These are phyloP conservation scores for Paracanthobrama guichenoti DNA, from an alignment of 2,113 vertebrate species.

Conservation along the genomic window DNA sequence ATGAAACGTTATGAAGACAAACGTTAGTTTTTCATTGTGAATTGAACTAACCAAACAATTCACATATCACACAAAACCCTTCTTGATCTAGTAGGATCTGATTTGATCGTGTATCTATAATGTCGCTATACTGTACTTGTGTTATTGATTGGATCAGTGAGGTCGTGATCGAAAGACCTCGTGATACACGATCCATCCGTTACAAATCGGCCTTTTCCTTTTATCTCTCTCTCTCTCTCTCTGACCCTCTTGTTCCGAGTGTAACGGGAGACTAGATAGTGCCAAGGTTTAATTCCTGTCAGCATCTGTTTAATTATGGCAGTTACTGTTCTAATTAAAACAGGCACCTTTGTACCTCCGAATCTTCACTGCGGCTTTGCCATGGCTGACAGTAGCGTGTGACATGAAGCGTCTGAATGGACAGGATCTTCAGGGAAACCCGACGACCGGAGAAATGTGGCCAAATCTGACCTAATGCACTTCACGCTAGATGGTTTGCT, in stretches of 20 bases:
- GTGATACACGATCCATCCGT: neutral
- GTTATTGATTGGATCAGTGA: neutral
- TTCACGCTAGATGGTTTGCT: neutral
- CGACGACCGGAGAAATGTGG: constrained; percentile 25
- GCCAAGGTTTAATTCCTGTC: constrained; percentile 80
- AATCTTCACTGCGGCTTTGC: constrained; percentile 66
- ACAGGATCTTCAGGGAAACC: constrained; percentile 54
- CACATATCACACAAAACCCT: neutral
- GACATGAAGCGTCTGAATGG: constrained; percentile 48
- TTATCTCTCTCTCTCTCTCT: constrained; percentile 59
- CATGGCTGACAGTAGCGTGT: constrained; percentile 66
- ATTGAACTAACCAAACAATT: neutral
- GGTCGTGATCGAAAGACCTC: neutral
- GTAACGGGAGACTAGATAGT: constrained; percentile 75
- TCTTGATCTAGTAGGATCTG: neutral
- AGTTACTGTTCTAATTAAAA: constrained; percentile 79
- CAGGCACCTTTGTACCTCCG: constrained; percentile 75
- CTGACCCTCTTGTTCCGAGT: constrained; percentile 60
- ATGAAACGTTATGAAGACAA: neutral
- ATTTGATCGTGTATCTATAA: neutral
- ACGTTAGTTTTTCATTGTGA: neutral
- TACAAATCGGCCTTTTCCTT: constrained; percentile 30
- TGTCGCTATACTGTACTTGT: neutral
- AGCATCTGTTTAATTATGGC: constrained; percentile 82
- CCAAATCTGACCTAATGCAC: constrained; percentile 52